Evolutionary conservation across 2,113 vertebrate genomes (phyloP), one percentile per base, ranked within the genome.

Genomic region (Tautogolabrus adspersus): DNA sequence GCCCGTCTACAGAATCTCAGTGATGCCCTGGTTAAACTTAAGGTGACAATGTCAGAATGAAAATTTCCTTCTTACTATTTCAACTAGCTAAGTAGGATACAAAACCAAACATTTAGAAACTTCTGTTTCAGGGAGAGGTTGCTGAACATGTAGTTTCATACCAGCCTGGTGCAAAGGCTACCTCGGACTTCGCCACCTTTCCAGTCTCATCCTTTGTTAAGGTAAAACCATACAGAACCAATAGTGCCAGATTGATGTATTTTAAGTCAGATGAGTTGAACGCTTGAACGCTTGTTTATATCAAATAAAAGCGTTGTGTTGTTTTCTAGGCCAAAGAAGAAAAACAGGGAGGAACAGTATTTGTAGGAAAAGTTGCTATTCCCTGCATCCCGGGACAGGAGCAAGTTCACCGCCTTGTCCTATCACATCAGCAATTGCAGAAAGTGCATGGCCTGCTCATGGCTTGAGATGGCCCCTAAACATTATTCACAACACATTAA

Each of bases 131-230:
- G 96, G 96, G 95, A 57, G 97, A 98, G 44, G 95, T 98, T 1
- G 91, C 95, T 7, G 94, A 96, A 68, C 95, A 97, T 44, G 94
- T 96, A 0, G 94, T 98, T 0, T 94, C 91, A 9, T 91, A 96
- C 88, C 94, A 94, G 40, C 93, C 94, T 0, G 97, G 97, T 2
- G 96, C 96, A 22, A 95, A 87, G 0, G 94, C 95, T 21, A 80
- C 92, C 47, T 95, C 96, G 0, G 94, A 95, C 92, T 98, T 98
- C 0, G 96, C 96, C 72, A 94, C 94, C 0, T 98, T 98, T 92
- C 97, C 97, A 0, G 94, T 95, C 0, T 85, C 95, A 1, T 93
- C 95, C 54, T 98, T 97, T 82, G 92, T 96, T 7, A 97, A 97
- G 97, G 97, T 98, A 85, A 63, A 34, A 16, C 15, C 3, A 54